Evolutionary conservation across 2,888 invertebrate genomes (phyloP).

Genomic region (Andrena chrysosceles): DNA sequence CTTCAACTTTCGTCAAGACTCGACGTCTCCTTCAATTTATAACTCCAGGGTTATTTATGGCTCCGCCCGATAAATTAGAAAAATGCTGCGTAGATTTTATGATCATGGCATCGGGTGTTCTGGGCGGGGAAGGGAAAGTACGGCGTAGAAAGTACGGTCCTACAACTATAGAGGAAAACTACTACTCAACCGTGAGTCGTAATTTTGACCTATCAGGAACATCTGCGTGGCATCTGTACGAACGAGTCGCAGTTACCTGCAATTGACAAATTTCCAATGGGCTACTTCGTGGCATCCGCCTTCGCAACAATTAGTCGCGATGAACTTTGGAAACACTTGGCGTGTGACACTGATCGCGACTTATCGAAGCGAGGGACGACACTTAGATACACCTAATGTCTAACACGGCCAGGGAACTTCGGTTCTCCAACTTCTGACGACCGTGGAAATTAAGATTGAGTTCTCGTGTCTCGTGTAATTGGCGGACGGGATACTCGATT

Average conservation of each 20-base stretch:
- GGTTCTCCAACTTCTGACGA: slow-evolving; percentile 3
- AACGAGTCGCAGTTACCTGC: slow-evolving; percentile 68
- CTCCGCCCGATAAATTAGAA: slow-evolving; percentile 23
- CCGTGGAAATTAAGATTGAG: slow-evolving; percentile 29
- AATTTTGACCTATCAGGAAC: slow-evolving; percentile 72
- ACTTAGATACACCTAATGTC: slow-evolving; percentile 41
- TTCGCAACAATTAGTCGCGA: slow-evolving; percentile 71
- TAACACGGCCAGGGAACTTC: slow-evolving; percentile 35
- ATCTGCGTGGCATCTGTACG: slow-evolving; percentile 68
- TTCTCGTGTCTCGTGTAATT: neutral
- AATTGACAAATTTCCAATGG: slow-evolving; percentile 75
- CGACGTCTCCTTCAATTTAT: neutral
- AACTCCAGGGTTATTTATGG: slow-evolving; percentile 7
- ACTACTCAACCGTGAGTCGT: slow-evolving; percentile 60
- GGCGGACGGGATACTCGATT: neutral
- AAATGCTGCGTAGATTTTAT: slow-evolving; percentile 41
- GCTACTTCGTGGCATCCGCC: slow-evolving; percentile 68
- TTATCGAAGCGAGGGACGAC: slow-evolving; percentile 55
- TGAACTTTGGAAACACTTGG: slow-evolving; percentile 69
- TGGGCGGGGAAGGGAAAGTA: neutral
- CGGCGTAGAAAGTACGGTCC: slow-evolving; percentile 52
- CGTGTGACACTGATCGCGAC: slow-evolving; percentile 66
- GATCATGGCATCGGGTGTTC: slow-evolving; percentile 53
- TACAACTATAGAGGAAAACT: slow-evolving; percentile 48
- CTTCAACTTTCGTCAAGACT: neutral